A percentile compares a stretch with the other conserved stretches of the same genome.
These are phyloP conservation scores for Lepidostoma basale DNA, from an alignment of 1,140 invertebrate species.

Conservation along the genomic window DNA sequence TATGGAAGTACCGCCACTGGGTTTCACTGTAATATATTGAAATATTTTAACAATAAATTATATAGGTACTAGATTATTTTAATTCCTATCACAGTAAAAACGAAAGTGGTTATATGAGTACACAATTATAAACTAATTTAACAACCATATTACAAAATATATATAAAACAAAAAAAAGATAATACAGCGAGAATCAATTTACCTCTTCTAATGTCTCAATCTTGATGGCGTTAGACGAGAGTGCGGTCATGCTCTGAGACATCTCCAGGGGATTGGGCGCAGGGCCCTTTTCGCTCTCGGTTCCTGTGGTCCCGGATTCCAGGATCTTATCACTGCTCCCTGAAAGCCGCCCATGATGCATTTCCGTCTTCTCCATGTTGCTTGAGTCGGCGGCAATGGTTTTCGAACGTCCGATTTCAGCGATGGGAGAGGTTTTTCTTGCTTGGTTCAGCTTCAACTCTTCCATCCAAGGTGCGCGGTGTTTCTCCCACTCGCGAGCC, in stretches of 20 bases:
- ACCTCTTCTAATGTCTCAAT: slow-evolving; percentile 55
- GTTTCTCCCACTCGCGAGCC: slow-evolving; percentile 64
- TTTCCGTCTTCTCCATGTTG: slow-evolving; percentile 47
- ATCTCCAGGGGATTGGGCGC: slow-evolving; percentile 56
- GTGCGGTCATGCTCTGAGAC: slow-evolving; percentile 60
- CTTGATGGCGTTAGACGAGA: slow-evolving; percentile 57
- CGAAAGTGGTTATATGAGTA: too few relatives aligned
- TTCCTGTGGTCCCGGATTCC: slow-evolving; percentile 53
- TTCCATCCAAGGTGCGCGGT: slow-evolving; percentile 71
- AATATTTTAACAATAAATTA: too few relatives aligned
- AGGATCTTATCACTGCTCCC: slow-evolving; percentile 50
- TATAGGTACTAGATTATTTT: too few relatives aligned
- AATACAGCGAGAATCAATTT: too few relatives aligned
- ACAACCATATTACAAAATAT: too few relatives aligned
- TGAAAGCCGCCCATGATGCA: slow-evolving; percentile 22
- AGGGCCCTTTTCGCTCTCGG: slow-evolving; percentile 51
- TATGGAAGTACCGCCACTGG: too few relatives aligned
- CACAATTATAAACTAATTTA: too few relatives aligned
- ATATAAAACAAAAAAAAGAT: too few relatives aligned
- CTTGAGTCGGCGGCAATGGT: slow-evolving; percentile 47
- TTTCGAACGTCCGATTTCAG: slow-evolving; percentile 51
- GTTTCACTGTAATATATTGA: too few relatives aligned
- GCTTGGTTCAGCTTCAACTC: slow-evolving; percentile 71
- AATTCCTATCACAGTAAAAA: too few relatives aligned
- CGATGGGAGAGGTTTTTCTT: slow-evolving; percentile 60